Conservation (phyloP, 2,113 vertebrate genomes). For the Cervus canadensis region DNA sequence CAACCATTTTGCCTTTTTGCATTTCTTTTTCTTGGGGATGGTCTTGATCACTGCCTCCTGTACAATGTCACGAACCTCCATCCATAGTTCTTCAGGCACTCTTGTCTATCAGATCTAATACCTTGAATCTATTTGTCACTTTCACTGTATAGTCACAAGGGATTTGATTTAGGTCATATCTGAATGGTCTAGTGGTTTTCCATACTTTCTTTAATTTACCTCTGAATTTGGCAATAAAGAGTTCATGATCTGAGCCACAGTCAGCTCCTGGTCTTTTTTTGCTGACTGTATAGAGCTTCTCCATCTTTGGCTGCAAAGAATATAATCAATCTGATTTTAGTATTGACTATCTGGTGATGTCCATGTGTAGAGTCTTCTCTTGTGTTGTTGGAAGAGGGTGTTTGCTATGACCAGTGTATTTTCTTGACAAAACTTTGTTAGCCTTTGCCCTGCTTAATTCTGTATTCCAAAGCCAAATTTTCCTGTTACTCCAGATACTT, state of each 20-base stretch:
- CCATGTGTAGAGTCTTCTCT: not conserved
- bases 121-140: not conserved
- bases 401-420: not conserved
- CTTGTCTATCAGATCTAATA: not conserved
- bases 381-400: not conserved
- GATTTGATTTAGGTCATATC: not conserved
- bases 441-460: not conserved
- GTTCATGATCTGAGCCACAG: not conserved
- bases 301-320: not conserved
- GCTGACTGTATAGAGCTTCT: not conserved
- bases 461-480: not conserved
- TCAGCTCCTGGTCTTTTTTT: not conserved
- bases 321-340: not conserved
- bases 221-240: not conserved
- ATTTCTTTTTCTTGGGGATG: not conserved
- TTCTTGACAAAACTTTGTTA: not conserved
- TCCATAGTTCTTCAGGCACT: not conserved
- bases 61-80: not conserved
- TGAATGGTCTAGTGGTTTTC: not conserved
- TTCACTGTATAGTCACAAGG: not conserved
- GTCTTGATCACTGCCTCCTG: not conserved
- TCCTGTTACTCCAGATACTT: not conserved
- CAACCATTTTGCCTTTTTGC: not conserved
- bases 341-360: not conserved
- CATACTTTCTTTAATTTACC: not conserved